Evolutionary conservation across 1,140 invertebrate species (phyloP), one percentile per base, ranked within the genome.

Genomic region (Doryteuthis pealeii): DNA sequence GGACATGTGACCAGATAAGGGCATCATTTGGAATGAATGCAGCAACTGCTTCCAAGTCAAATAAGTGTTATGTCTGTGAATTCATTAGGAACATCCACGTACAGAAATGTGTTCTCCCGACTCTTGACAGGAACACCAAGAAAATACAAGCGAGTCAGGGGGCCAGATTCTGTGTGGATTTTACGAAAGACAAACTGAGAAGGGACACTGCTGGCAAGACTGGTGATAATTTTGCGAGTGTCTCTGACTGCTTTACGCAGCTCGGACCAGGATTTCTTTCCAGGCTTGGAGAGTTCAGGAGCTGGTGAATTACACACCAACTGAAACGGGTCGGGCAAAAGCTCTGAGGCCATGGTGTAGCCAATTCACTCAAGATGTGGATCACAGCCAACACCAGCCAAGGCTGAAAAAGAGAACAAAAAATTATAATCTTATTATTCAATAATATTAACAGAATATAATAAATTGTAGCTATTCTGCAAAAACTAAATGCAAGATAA

Each of bases 31-130:
- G 87, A 93, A 93, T 78, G 92, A 92, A 40, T 94, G 93, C 72
- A 94, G 90, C 65, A 94, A 88, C 28, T 90, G 90, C 77, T 92
- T 91, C 92, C 93, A 93, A 15, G 90, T 89, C n/a, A 93, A 85
- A 74, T 89, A 54, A 12, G 72, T 73, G 0, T 68, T 65, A 28
- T 76, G 2, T 74, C 77, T 28, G 40, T 66, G 12, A 62, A 58
- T 28, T 73, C 54, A 12, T 91, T 90, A 30, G 83, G 82, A 26
- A 97, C 90, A 86, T 97, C 96, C 4, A 92, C 91, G 84, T 93
- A 97, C 1, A 96, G 88, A 8, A 98, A 86, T 0, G 95, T 96
- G 2, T 93, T 95, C 85, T 97, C 95, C 91, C 94, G 93, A 30
- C 93, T 92, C 81, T 94, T 94, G 18, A 91, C 91, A 0, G 93